These are phyloP conservation scores for Diadophis punctatus DNA, from an alignment of 2,113 vertebrate species.

Conservation along the genomic window DNA sequence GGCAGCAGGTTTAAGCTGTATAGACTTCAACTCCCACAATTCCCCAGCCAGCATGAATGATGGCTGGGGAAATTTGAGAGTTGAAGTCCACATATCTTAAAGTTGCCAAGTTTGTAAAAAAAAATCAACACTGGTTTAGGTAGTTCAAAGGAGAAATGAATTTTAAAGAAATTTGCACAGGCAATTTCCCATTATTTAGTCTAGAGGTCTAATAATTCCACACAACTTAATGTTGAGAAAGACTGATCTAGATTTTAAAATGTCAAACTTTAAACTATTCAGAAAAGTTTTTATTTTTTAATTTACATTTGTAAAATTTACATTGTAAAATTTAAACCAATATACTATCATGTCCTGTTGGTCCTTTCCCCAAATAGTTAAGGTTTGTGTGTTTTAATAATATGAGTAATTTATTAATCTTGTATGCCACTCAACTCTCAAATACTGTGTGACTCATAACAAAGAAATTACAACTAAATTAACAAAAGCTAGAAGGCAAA, in stretches of 20 bases:
- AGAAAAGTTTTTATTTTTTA: background rate
- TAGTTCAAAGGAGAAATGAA: too few species aligned
- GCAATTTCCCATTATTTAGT: too few species aligned
- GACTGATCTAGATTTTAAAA: background rate
- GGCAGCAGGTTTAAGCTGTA: background rate
- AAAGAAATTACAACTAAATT: background rate
- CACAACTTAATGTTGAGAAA: background rate
- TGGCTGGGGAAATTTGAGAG: background rate
- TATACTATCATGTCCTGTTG: conserved; percentile 13
- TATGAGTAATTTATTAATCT: background rate
- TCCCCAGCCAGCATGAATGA: background rate
- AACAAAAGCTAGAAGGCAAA: background rate
- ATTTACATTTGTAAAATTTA: background rate
- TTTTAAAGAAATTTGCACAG: too few species aligned
- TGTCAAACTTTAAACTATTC: background rate
- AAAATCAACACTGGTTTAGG: background rate
- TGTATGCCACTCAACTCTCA: background rate
- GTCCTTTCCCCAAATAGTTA: conserved; percentile 47
- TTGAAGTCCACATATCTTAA: background rate
- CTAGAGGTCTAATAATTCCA: background rate
- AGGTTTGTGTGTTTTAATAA: conserved; percentile 22
- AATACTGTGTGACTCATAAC: background rate
- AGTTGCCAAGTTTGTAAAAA: background rate
- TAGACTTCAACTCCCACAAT: background rate
- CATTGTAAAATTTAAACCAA: background rate